Evolutionary conservation across 2,113 vertebrate species (phyloP), one percentile per base, ranked within the genome.

Genomic region (Vireo altiloquus): DNA sequence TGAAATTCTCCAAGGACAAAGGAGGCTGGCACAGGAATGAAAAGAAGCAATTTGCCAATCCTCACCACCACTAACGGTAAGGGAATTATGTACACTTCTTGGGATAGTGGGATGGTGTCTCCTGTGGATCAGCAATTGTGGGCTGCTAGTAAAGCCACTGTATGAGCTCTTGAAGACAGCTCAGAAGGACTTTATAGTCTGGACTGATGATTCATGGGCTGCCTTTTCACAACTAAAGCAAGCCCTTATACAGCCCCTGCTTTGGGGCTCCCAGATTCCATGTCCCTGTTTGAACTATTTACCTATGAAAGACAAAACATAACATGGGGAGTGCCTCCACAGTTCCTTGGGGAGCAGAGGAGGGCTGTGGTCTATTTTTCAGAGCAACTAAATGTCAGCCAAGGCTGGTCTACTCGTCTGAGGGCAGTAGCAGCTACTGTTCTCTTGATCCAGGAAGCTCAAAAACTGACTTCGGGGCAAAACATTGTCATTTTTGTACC

Each of bases 241-340:
- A 53, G 46, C 46, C 37, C 22, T 68, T 52, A 33, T 2, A 9
- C 18, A 23, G 63, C 27, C 15, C 22, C 37, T 59, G 37, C 44
- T 68, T 10, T 15, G 33, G 22, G 63, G 63, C 21, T 53, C 21
- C 66, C 33, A 61, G 53, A 35, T 7, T 14, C 39, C 63, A 28
- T 0, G 5, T 13, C 11, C 46, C 64, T 28, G 7, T 77, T 68
- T 33, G 21, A 77, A 60, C 27, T 4, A 23, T 27, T 52, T 23
- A 44, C 12, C 37, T 7, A 7, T 10, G 25, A 28, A 33, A 52
- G 33, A 23, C 21, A 23, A 23, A 22, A 22, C 13, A 0, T 0
- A 69, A 10, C 33, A 23, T 15, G 7, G 10, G 5, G 33, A 46
- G 18, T 7, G 33, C 22, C 28, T 54, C 3, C 1, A 0, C 22